These are phyloP conservation scores for Calypte anna DNA, from an alignment of 2,113 vertebrate species.

Conservation along the genomic window DNA sequence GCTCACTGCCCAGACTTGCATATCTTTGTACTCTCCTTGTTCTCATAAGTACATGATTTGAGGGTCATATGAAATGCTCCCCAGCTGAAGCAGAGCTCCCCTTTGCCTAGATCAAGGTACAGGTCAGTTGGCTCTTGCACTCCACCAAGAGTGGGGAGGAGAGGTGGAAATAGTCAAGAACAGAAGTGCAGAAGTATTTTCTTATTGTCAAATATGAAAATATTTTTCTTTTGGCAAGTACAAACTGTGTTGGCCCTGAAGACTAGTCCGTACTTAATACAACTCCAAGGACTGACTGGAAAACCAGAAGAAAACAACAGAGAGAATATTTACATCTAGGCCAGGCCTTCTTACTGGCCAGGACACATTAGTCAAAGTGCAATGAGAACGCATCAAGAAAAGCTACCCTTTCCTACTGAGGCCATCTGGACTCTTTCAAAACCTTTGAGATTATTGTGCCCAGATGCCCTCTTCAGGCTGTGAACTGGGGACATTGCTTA, in stretches of 20 bases:
- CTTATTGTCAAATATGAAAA: not conserved
- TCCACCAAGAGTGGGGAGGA: not conserved
- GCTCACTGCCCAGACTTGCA: not conserved
- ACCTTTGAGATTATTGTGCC: not conserved
- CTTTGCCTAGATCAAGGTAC: not conserved
- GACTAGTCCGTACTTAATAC: not conserved
- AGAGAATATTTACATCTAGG: slow-evolving; percentile 21
- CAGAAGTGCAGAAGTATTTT: not conserved
- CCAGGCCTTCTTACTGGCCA: not conserved
- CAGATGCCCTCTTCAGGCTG: not conserved
- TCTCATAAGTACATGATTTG: not conserved
- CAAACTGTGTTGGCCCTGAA: not conserved
- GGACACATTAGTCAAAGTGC: not conserved
- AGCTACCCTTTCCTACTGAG: not conserved
- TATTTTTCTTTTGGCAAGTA: not conserved
- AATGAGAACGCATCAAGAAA: not conserved
- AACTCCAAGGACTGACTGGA: not conserved
- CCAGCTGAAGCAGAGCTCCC: not conserved
- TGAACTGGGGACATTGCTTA: not conserved
- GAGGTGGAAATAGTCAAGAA: not conserved
- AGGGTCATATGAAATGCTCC: not conserved
- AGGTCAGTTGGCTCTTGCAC: not conserved
- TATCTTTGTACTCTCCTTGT: not conserved
- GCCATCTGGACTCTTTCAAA: slow-evolving; percentile 48
- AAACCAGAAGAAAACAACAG: not conserved